Base-by-base conservation (phyloP, 1,140 invertebrate species). In the Drosophila sturtevanti region DNA sequence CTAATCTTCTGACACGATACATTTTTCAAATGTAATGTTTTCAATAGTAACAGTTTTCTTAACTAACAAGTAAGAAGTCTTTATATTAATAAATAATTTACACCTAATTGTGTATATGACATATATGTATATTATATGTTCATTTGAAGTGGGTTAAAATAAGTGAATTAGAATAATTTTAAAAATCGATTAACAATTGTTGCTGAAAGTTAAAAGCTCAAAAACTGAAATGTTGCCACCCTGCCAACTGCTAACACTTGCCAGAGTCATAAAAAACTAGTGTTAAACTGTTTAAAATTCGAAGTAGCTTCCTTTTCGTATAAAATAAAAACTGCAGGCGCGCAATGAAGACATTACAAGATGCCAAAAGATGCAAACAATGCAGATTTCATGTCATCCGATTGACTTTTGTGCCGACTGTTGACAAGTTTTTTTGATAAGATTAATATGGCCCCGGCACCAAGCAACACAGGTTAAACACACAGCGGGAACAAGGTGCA, bases 341-440 rank as follows among this genome's bases (percentile, higher is more conserved):
- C 16, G 7, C 56, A 77, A 77, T 74, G 38, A 75, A 78, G 72
- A 78, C 71, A 78, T 78, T 64, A 62, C 52, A 34, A 63, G 51
- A 65, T 65, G 58, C 71, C 27, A 18, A 27, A 11, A 44, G 63
- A 48, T 21, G 16, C 41, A 62, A 89, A 87, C 82, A 89, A 86
- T 87, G 84, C 72, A 77, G 56, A 87, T 76, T 70, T 77, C 60
- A 89, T 89, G 82, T 86, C 82, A 87, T 68, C 71, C 48, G 63
- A 81, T 67, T 86, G 81, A 74, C 74, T 77, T 63, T 64, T 63
- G 41, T 69, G 71, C 66, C 71, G 80, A 79, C 77, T 89, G 84
- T 74, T 87, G 84, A 87, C 85, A 87, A 87, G 84, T 87, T 89
- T 63, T 58, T 86, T 81, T 80, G 84, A 89, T 87, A 87, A 87